Base-by-base conservation (phyloP, 1,140 invertebrate species). In the Drosophila obscura region DNA sequence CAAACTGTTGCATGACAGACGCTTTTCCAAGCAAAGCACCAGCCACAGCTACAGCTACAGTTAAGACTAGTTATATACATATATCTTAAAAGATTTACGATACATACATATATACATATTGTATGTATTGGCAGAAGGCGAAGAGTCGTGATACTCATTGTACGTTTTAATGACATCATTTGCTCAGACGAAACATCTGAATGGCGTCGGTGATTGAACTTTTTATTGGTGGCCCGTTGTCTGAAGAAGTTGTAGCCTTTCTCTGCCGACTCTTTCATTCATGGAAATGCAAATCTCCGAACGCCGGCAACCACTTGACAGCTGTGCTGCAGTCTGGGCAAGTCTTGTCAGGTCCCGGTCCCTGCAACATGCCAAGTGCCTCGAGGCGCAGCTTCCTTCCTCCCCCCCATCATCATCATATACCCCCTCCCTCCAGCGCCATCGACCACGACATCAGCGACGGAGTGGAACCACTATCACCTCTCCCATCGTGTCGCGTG, bases 241-340 rank as follows among this genome's bases (percentile, higher is more conserved):
- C 68, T 57, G 56, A 71, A 74, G 61, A 48, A 61, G 44, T 48
- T 11, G 48, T 22, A 67, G 55, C 82, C 81, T 85, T 85, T 85
- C 81, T 87, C 82, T 48, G 22, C 52, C 61, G 50, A 45, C 46
- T 50, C 57, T 55, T 88, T 68, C 82, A 87, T 87, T 87, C 82
- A 87, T 87, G 66, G 82, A 87, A 87, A 87, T 88, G 78, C 79
- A 87, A 88, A 85, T 87, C 74, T 49, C 71, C 62, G 19, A 74
- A 31, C 64, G 48, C 57, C 41, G 59, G 15, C 71, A 77, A 69
- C 41, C 82, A 83, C 82, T 87, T 87, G 82, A 87, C 82, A 88
- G 83, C 71, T 80, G 65, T 66, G 72, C 65, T 50, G 51, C 60
- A 67, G 62, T 43, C 52, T 28, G 9, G 59, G 55, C 67, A 51